Evolutionary conservation across 2,888 invertebrate species (phyloP).

Genomic region (Zygogramma bicolorata): DNA sequence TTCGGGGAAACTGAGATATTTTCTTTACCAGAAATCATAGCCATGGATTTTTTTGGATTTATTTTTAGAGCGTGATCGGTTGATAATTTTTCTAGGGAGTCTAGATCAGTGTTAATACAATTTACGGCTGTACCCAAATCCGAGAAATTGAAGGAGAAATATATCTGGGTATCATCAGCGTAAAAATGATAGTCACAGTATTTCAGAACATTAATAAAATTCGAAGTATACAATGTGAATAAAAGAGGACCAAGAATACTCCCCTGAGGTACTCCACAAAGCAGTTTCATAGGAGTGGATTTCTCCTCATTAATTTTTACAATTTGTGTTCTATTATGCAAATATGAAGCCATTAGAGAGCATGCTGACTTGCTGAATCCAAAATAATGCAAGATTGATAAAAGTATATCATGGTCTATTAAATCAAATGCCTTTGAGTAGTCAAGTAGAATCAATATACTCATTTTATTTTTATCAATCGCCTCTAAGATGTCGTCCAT

Average conservation of each 20-base stretch:
- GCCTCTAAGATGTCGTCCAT: neutral
- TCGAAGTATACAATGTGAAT: neutral
- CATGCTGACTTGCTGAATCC: neutral
- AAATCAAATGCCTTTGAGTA: too few species aligned
- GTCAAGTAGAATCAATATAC: neutral
- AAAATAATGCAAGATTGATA: neutral
- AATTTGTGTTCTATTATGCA: neutral
- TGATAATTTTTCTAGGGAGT: too few species aligned
- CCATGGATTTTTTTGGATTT: too few species aligned
- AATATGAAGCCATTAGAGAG: neutral
- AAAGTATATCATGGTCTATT: neutral
- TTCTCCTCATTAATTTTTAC: neutral
- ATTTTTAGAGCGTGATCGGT: too few species aligned
- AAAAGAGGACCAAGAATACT: slow-evolving; percentile 2
- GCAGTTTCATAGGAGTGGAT: neutral
- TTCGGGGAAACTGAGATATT: too few species aligned
- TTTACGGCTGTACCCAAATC: too few species aligned
- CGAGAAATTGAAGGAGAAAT: too few species aligned
- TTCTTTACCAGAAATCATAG: too few species aligned
- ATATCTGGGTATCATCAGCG: too few species aligned
- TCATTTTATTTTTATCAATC: neutral
- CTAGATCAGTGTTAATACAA: too few species aligned
- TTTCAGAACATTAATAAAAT: neutral
- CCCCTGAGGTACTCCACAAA: slow-evolving; percentile 1
- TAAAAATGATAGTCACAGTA: too few species aligned